phyloP scores from a whole-genome alignment of 2,797 vertebrate species.

The Anolis apletophallus region DNA sequence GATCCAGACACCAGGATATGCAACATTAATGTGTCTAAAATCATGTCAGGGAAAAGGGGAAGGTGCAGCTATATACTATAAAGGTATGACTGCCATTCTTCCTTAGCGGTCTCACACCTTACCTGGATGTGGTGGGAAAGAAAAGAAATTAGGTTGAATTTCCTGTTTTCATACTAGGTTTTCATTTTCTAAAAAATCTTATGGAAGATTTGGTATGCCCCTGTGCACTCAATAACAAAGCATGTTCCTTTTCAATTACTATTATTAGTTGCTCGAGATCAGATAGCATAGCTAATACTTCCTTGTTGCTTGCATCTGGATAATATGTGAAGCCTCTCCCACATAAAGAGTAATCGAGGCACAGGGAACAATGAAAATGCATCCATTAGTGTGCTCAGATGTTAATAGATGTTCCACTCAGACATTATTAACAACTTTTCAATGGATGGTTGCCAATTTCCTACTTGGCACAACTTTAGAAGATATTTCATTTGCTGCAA shows the following conservation, averaged over 20 bases:
- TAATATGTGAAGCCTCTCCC: neutral
- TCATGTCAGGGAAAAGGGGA: neutral
- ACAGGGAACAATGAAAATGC: slow-evolving; percentile 21
- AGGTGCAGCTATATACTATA: neutral
- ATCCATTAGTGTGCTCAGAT: slow-evolving; percentile 4
- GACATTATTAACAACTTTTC: neutral
- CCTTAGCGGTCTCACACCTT: no score
- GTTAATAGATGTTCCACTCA: slow-evolving; percentile 28
- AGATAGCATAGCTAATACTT: neutral
- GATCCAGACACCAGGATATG: neutral
- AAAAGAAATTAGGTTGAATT: neutral
- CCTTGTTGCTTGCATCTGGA: neutral
- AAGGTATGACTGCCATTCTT: neutral
- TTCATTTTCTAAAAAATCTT: neutral
- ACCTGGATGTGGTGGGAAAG: no score
- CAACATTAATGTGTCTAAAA: slow-evolving; percentile 28
- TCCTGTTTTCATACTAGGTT: neutral
- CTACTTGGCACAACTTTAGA: neutral
- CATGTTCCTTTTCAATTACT: neutral
- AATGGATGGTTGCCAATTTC: neutral
- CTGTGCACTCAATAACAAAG: neutral
- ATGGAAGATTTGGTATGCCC: neutral
- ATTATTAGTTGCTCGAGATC: neutral
- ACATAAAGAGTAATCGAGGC: neutral
- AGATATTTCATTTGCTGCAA: neutral